Evolutionary conservation across 2,888 invertebrate species (phyloP).

Genomic region (Chalcosyrphus nemorum): DNA sequence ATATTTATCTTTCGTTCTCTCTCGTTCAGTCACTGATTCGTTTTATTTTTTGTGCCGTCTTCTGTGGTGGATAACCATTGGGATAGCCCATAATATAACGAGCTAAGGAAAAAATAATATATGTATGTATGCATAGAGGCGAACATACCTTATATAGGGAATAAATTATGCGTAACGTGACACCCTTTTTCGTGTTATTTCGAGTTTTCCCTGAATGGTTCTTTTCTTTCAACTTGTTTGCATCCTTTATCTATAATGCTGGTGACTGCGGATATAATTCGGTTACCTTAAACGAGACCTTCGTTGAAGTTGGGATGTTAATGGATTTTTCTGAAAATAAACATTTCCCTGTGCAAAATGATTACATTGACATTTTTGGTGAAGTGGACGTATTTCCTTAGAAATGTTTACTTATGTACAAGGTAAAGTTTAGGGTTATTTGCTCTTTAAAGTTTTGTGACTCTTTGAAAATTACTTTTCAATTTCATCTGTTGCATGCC

Average conservation of each 20-base stretch:
- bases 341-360: not conserved
- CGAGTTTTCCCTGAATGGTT: constrained; percentile 27
- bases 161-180: constrained; percentile 73
- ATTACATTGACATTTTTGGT: not conserved
- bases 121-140: not conserved
- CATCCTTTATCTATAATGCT: constrained; percentile 27
- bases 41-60: not conserved
- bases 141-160: constrained; percentile 28
- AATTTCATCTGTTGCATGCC: no score
- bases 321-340: not conserved
- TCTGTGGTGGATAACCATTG: constrained; percentile 41
- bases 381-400: not conserved
- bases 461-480: no score
- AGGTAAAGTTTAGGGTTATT: no score
- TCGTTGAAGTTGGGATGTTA: not conserved
- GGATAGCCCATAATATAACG: constrained; percentile 44
- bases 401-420: no score
- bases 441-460: no score
- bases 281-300: constrained; percentile 5
- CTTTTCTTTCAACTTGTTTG: constrained; percentile 38
- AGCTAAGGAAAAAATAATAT: constrained; percentile 21
- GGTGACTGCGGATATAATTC: constrained; percentile 25
- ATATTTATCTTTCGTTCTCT: constrained; percentile 53
- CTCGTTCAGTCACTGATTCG: constrained; percentile 56
- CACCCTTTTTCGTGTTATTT: constrained; percentile 66